Base-by-base conservation (phyloP, 1,140 invertebrate genomes). In the Achatina immaculata region DNA sequence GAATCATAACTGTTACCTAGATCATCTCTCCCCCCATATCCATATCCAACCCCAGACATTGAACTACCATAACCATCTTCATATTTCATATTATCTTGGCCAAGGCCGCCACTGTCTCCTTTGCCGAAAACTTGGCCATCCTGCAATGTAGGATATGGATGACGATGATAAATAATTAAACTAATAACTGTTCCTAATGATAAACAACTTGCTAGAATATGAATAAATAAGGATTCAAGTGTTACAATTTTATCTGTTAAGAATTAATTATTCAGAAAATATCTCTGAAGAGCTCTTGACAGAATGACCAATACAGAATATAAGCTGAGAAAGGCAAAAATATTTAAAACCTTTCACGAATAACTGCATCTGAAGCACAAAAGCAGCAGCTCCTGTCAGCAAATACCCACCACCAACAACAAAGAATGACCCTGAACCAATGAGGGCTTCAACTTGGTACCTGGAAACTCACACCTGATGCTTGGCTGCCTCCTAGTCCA, bases 381-480 rank as follows among this genome's bases (percentile, higher is more conserved):
- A n/a, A n/a, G n/a, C n/a, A n/a, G n/a, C n/a, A n/a, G n/a, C n/a
- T n/a, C n/a, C n/a, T n/a, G n/a, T n/a, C n/a, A n/a, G n/a, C n/a
- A n/a, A n/a, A n/a, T 40, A 31, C 65, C 36, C 3, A 69, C 36
- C 42, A 43, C 0, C 36, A 51, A 68, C 11, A 66, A 78, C 48
- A 43, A 71, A 28, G 3, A 80, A 80, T 80, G 78, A 34, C 68
- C 68, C 51, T 71, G 66, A 69, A 80, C 78, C 66, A 80, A 78
- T 78, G 76, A 78, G 76, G 45, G 76, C 42, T 78, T 62, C 74
- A 77, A 78, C 76, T 80, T 80, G 78, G 40, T 80, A 80, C 78
- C 78, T 80, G 78, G 68, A 80, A 80, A 58, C 58, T 80, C 78
- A 80, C 78, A 80, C 78, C 78, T 80, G 78, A 71, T 71, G 78